Conservation (phyloP, 2,113 vertebrate genomes). For the Odocoileus virginianus region DNA sequence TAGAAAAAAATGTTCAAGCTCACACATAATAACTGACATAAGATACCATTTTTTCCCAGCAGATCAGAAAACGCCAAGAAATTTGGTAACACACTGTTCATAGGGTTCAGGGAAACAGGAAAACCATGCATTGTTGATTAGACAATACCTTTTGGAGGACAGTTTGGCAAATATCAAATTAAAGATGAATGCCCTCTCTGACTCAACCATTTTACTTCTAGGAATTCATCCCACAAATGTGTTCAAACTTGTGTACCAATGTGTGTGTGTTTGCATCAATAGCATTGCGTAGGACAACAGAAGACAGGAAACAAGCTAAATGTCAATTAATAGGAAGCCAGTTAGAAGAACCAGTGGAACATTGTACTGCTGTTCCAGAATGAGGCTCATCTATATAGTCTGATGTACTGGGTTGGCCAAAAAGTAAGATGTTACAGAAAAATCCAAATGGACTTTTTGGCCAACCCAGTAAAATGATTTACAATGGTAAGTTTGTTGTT, state of each 20-base stretch:
- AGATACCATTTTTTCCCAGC: not conserved
- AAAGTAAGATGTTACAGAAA: not conserved
- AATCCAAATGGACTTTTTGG: not conserved
- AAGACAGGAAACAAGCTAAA: not conserved
- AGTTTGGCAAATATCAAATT: not conserved
- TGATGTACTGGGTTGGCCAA: not conserved
- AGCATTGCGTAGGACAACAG: not conserved
- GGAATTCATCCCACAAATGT: not conserved
- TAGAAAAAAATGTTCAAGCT: not conserved
- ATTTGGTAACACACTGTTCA: not conserved
- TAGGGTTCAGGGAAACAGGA: not conserved
- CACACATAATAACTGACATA: not conserved
- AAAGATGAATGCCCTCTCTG: not conserved
- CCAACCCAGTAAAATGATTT: not conserved
- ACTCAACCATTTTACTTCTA: not conserved
- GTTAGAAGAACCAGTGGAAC: not conserved
- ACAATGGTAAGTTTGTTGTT: not conserved
- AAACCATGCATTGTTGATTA: not conserved
- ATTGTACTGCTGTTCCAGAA: not conserved
- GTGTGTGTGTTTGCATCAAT: not conserved
- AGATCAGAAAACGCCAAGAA: not conserved
- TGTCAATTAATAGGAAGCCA: not conserved
- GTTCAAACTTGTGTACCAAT: not conserved
- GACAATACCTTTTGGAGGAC: not conserved
- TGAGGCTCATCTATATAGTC: not conserved